Evolutionary conservation across 2,797 vertebrate species (phyloP), one percentile per base, ranked within the genome.

Genomic region (Enteromius mattozi): DNA sequence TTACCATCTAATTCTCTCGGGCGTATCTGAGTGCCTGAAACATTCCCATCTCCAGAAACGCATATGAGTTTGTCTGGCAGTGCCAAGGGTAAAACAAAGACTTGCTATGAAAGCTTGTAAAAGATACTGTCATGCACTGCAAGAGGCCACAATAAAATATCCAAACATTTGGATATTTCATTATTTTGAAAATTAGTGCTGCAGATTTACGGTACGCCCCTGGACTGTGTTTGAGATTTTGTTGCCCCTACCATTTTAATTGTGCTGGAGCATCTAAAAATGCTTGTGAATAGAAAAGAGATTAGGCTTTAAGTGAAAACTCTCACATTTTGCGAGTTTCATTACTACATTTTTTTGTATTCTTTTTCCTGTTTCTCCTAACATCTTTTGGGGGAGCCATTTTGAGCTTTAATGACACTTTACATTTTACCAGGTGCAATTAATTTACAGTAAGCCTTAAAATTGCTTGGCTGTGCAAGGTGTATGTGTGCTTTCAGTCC

Each of bases 1-100:
- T 94, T 94, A 93, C 94, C 92, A 92, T 90, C 92, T 91, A 92
- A 93, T 93, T 91, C 93, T 93, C 93, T 88, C 82, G 92, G 92
- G 94, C 90, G 89, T 91, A 88, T 90, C 90, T 88, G 90, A 93
- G 92, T 90, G 92, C 93, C 92, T 92, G 87, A 91, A 91, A 92
- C 90, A 93, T 91, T 91, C 91, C 86, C 90, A 90, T 94, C 93
- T 93, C 92, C 88, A 92, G 92, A 92, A 91, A 92, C 89, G 86
- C 91, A 91, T 89, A 91, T 92, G 93, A 94, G 91, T 91, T 92
- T 91, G 89, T 92, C 85, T 93, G 93, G 92, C 93, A 93, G 93
- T 88, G 93, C 91, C 92, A 92, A 92, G 84, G 92, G 89, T 91
- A 93, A 90, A 92, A 93, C 92, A 92, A 91, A 94, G 89, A 91